A percentile compares a stretch with the other conserved stretches of the same genome.
These are phyloP conservation scores for Napeogenes sylphis DNA, from an alignment of 2,888 invertebrate species.

Conservation along the genomic window DNA sequence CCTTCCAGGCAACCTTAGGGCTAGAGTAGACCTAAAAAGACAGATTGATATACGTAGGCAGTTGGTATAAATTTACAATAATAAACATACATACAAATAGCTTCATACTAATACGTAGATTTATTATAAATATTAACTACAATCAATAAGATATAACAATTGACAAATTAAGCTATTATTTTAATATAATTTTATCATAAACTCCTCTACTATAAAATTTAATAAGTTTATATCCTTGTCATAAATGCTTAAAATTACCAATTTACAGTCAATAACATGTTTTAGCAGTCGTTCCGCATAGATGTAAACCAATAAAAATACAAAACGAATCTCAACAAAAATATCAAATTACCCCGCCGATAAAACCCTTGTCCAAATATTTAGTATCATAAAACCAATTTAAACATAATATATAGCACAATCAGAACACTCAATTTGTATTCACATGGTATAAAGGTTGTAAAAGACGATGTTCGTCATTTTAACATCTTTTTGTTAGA, in stretches of 20 bases:
- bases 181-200: too few species aligned
- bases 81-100: too few species aligned
- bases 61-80: too few species aligned
- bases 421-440: slow-evolving; percentile 68
- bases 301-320: slow-evolving; percentile 63
- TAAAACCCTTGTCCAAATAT: slow-evolving; percentile 76
- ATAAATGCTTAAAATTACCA: not conserved
- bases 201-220: too few species aligned
- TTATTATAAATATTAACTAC: too few species aligned
- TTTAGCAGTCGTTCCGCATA: slow-evolving; percentile 73
- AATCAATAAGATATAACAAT: too few species aligned
- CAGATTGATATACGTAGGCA: too few species aligned
- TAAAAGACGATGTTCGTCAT: slow-evolving; percentile 68
- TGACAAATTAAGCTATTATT: too few species aligned
- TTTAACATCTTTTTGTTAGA: slow-evolving; percentile 68
- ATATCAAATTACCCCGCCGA: slow-evolving; percentile 72
- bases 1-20: too few species aligned
- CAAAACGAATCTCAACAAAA: slow-evolving; percentile 62
- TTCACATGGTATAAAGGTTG: slow-evolving; percentile 60
- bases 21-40: too few species aligned
- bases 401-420: slow-evolving; percentile 72
- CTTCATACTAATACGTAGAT: too few species aligned
- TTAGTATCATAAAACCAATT: slow-evolving; percentile 74
- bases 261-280: slow-evolving; percentile 9
- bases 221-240: not conserved